Evolutionary conservation across 1,140 invertebrate genomes (phyloP), one percentile per base, ranked within the genome.

Genomic region (Panonychus citri): DNA sequence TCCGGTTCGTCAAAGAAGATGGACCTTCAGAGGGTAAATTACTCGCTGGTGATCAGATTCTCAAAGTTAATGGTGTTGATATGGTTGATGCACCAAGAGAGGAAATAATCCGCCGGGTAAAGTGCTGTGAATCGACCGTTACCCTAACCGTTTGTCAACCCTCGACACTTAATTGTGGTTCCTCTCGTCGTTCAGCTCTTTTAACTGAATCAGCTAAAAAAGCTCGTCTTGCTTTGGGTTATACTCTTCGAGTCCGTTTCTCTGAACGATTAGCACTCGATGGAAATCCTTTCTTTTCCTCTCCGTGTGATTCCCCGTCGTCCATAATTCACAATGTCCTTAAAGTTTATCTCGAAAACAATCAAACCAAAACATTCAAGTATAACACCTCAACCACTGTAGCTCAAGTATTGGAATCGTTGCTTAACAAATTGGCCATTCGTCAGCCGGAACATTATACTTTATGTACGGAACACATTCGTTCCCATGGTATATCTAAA

Each of bases 331-430:
- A 84, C 12, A 90, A 91, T 10, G 74, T 93, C 26, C 88, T 90
- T 71, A 85, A 86, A 37, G 76, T 79, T 19, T 91, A 88, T 66
- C 72, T 91, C 25, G 88, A 93, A 70, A 93, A 91, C 67, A 86
- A 86, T 3, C 87, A 90, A 70, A 91, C 87, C 4, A 25, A 27
- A 26, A 89, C 85, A 19, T 91, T 91, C 69, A 90, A 89, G 67
- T 93, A 93, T 67, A 85, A 91, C 70, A 77, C 80, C 26, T 83
- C 77, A 52, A 93, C 87, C 17, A 85, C 82, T 3, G 86, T 91
- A 1, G 77, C 82, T 61, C 84, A 90, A 70, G 85, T 93, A 46
- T 76, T 90, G 10, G 73, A 78, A 54, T 86, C 82, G 13, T 70
- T 93, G 53, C 79, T 85, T 66, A 80, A 84, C 64, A 91, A 91